phyloP scores from a whole-genome alignment of 1,140 invertebrate species.

The Oryctes rhinoceros region DNA sequence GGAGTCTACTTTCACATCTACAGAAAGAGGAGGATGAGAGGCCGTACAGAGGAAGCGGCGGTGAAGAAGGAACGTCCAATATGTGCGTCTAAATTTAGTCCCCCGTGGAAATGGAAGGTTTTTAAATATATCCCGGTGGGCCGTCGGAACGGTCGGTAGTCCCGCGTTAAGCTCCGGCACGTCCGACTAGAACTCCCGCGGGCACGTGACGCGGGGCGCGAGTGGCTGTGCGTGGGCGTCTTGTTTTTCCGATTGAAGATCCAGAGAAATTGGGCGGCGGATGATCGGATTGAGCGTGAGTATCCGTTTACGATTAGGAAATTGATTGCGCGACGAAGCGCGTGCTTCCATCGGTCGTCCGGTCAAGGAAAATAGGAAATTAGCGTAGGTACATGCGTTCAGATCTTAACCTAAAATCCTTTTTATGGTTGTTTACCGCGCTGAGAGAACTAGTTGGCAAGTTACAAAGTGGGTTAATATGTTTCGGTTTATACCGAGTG shows the following conservation, averaged over 20 bases:
- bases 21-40: neutral
- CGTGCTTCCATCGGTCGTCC: too few relatives aligned
- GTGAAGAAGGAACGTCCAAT: neutral
- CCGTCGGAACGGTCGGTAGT: conserved; percentile 8
- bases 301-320: too few relatives aligned
- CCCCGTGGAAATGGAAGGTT: conserved; percentile 5
- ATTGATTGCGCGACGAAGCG: too few relatives aligned
- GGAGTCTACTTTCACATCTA: neutral
- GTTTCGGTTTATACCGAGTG: too few relatives aligned
- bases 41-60: too few relatives aligned
- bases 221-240: neutral
- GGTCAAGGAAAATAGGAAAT: too few relatives aligned
- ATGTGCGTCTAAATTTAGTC: neutral
- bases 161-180: conserved; percentile 1
- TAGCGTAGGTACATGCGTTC: too few relatives aligned
- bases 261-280: neutral
- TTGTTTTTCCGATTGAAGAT: neutral
- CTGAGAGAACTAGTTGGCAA: too few relatives aligned
- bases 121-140: conserved; percentile 18
- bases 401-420: too few relatives aligned
- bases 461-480: too few relatives aligned
- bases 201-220: neutral
- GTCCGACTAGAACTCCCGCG: conserved; percentile 1
- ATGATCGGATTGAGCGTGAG: neutral
- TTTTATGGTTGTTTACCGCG: too few relatives aligned